Evolutionary conservation across 2,888 invertebrate species (phyloP), one percentile per base, ranked within the genome.

Genomic region (Cosmia trapezina): DNA sequence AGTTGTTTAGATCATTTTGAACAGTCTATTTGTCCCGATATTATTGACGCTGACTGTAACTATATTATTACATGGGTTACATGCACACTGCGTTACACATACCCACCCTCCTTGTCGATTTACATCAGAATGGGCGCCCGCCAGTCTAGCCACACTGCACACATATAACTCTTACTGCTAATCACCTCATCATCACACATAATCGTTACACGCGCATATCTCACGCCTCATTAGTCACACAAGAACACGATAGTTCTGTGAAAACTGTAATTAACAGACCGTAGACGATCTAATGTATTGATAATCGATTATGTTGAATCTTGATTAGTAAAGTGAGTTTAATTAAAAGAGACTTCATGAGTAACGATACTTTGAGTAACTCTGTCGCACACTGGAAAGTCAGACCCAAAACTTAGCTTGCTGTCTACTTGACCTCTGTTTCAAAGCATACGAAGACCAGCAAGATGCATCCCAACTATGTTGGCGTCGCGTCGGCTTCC

Each of bases 271-370:
- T 79, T 66, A 76, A 45, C 45, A 66, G 70, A 70, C 66, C 82
- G 76, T 63, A 37, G 43, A 19, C 17, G 59, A 54, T 63, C 47
- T 33, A 49, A 71, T 54, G 74, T 60, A 57, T 66, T 61, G 77
- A 74, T 80, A 53, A 59, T 81, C 81, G 76, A 68, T 78, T 75
- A 81, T 76, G 63, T 5, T 45, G 54, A 65, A 74, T 74, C 7
- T 57, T 75, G 45, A 77, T 74, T 45, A 49, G 60, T 22, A 2
- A 17, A 19, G 19, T 33, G 51, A 2, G n/a, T 57, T 12, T 6
- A 2, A 71, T 49, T 56, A 47, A 17, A 41, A 28, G 11, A 19
- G 22, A 11, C 28, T 45, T 12, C 19, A 14, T 28, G 45, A 28
- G 17, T 22, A n/a, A 37, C 6, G 6, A n/a, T n/a, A 37, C n/a